Evolutionary conservation across 2,797 vertebrate genomes (phyloP).

Genomic region (Diceros bicornis): DNA sequence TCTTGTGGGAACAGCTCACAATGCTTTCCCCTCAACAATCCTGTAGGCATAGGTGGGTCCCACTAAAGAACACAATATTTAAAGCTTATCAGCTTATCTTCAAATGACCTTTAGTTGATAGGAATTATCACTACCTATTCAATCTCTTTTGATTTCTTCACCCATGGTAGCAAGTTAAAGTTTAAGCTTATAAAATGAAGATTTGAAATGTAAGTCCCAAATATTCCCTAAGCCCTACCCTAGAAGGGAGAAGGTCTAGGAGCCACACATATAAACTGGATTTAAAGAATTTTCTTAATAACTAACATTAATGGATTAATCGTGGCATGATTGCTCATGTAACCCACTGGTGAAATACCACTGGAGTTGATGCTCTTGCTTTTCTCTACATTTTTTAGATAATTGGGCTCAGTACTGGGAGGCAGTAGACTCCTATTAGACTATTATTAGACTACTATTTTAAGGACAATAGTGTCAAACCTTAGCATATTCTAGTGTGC

Average conservation of each 20-base stretch:
- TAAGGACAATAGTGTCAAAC: not conserved
- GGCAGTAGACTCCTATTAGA: not conserved
- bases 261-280: not conserved
- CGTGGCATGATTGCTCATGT: not conserved
- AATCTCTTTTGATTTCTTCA: conserved; percentile 1
- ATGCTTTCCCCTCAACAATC: not conserved
- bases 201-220: not conserved
- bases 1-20: not conserved
- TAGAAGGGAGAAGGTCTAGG: not conserved
- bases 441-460: not conserved
- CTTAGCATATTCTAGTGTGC: not conserved
- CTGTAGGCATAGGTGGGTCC: not conserved
- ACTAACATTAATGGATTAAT: not conserved
- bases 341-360: not conserved
- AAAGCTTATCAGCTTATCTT: not conserved
- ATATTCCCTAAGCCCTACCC: not conserved
- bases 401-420: not conserved
- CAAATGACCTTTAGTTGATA: not conserved
- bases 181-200: not conserved
- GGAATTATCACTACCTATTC: not conserved
- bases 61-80: not conserved
- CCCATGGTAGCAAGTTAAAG: not conserved
- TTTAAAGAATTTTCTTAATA: conserved; percentile 30
- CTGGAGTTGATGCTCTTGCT: not conserved
- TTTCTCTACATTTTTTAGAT: conserved; percentile 46